Evolutionary conservation across 2,888 invertebrate genomes (phyloP).

Genomic region (Ptychoptera albimana): DNA sequence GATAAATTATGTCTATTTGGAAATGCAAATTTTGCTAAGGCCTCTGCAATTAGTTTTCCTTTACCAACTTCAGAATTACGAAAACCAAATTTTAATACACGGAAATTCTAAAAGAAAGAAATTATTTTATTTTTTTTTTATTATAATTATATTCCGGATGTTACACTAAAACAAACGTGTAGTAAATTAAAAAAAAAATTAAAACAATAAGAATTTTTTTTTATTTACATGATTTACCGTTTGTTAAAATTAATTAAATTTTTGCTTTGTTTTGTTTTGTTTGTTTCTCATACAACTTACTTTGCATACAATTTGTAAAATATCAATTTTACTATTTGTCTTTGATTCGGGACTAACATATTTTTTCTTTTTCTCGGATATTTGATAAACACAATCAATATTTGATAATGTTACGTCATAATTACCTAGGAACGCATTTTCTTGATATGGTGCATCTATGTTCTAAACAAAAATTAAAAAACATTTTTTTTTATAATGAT

Average conservation of each 20-base stretch:
- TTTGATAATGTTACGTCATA: slow-evolving; percentile 29
- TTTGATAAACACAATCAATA: slow-evolving; percentile 28
- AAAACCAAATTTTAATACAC: slow-evolving; percentile 75
- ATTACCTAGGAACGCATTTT: slow-evolving; percentile 24
- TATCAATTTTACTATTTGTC: slow-evolving; percentile 23
- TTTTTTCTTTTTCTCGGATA: slow-evolving; percentile 22
- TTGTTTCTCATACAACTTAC: slow-evolving; percentile 8
- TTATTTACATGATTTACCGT: neutral
- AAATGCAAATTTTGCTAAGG: slow-evolving; percentile 73
- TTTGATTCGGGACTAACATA: slow-evolving; percentile 24
- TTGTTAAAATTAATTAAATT: slow-evolving; percentile 8
- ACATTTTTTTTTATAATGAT: neutral
- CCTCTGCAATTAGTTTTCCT: slow-evolving; percentile 64
- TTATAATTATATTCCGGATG: too few relatives aligned
- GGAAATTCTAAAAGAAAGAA: slow-evolving; percentile 52
- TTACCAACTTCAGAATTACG: slow-evolving; percentile 65
- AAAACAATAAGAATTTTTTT: neutral
- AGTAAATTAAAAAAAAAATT: neutral
- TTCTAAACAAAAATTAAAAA: slow-evolving; percentile 10
- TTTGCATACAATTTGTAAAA: slow-evolving; percentile 28
- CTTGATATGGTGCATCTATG: slow-evolving; percentile 18
- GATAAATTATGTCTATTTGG: slow-evolving; percentile 71
- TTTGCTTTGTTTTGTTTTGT: neutral
- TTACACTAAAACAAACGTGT: too few relatives aligned
- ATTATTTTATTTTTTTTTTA: slow-evolving; percentile 2